These are phyloP conservation scores for Anguilla anguilla DNA, from an alignment of 2,797 vertebrate species.

Conservation along the genomic window DNA sequence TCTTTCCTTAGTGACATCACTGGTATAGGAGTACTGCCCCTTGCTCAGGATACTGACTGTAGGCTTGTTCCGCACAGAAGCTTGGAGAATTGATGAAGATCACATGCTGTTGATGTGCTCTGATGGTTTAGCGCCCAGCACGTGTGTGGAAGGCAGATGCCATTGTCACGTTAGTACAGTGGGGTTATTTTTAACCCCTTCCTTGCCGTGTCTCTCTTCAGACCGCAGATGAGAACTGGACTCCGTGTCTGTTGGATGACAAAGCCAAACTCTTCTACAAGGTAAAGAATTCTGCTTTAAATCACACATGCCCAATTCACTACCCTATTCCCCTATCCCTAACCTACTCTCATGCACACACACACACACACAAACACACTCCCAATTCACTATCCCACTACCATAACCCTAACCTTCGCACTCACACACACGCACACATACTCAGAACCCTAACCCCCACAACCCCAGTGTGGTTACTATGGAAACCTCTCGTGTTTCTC, in stretches of 20 bases:
- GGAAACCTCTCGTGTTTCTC: not conserved
- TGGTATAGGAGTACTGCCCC: not conserved
- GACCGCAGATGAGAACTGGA: conserved; percentile 93
- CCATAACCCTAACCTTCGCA: not conserved
- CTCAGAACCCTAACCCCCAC: no score
- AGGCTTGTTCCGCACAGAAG: not conserved
- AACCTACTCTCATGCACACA: not conserved
- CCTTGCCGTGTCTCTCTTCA: conserved; percentile 58
- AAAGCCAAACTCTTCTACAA: conserved; percentile 91
- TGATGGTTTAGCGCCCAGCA: not conserved
- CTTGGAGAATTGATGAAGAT: not conserved
- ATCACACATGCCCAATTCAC: not conserved
- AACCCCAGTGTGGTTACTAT: not conserved
- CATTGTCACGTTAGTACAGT: not conserved
- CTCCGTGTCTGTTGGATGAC: conserved; percentile 90
- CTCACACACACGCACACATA: not conserved
- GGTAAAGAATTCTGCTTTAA: conserved; percentile 65
- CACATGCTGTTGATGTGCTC: not conserved
- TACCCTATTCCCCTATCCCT: not conserved
- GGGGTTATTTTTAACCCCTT: conserved; percentile 8
- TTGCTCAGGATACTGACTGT: not conserved
- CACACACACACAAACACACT: not conserved
- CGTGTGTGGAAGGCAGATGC: not conserved
- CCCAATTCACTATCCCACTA: no score
- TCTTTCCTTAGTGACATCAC: not conserved